Evolutionary conservation across 2,113 vertebrate genomes (phyloP), one percentile per base, ranked within the genome.

Genomic region (Vanacampus margaritifer): DNA sequence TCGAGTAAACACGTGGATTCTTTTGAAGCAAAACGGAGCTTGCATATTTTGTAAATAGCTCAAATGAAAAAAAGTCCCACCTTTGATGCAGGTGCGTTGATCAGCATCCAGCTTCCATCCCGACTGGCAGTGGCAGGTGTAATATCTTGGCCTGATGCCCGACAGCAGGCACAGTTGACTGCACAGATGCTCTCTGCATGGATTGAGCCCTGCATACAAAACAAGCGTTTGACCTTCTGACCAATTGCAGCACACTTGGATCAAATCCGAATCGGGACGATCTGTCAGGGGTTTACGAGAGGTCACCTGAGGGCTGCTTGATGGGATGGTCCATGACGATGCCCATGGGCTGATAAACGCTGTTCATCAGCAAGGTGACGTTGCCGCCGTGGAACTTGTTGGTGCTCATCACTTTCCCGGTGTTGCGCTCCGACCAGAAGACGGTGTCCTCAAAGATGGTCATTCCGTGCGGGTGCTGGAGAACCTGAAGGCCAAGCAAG

Each of bases 311-410:
- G 3, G 94, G 95, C 39, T 98, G 96, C 85, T 89, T 95, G 21
- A 92, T 79, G 35, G 94, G 92, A 88, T 98, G 95, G 73, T 93
- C 83, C 17, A 93, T 94, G 37, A 92, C 89, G 14, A 98, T 87
- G 26, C 95, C 95, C 86, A 96, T 84, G 21, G 95, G 94, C 67
- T 93, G 92, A 9, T 84, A 89, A 64, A 96, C 73, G 23, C 88
- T 89, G 53, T 73, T 94, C 74, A 98, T 90, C 70, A 95, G 73
- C 54, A 91, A 84, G 36, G 93, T 94, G 68, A 94, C 85, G 84
- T 98, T 97, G 46, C 91, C 90, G 28, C 96, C 95, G 21, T 97
- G 93, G 91, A 95, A 98, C 76, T 96, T 98, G 86, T 97, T 96
- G 11, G 94, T 95, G 23, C 84, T 91, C 83, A 96, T 91, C 58